Percentiles rank a stretch among this genome's conserved stretches.
Evolutionary conservation across 2,888 invertebrate species (phyloP).

Genomic region (Acanthoscelides obtectus): DNA sequence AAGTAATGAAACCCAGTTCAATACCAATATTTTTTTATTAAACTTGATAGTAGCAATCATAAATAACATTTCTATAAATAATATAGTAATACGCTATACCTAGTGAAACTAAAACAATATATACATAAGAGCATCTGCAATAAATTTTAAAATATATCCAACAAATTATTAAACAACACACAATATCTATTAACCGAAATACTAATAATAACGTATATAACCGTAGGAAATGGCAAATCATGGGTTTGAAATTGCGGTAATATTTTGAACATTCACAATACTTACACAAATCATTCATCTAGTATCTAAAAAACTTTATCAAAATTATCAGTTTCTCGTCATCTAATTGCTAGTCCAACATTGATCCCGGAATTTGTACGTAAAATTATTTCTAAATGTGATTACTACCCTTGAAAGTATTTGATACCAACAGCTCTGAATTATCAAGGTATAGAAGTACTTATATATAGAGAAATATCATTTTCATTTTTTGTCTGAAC

Average conservation of each 20-base stretch:
- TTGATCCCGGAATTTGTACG: background rate
- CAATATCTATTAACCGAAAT: background rate
- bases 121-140: background rate
- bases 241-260: background rate
- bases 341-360: background rate
- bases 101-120: background rate
- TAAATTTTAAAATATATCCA: background rate
- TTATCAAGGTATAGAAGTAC: background rate
- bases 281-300: background rate
- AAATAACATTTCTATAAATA: background rate
- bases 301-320: background rate
- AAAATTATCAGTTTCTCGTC: background rate
- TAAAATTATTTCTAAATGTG: background rate
- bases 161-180: background rate
- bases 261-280: background rate
- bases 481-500: too few species aligned
- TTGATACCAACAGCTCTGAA: background rate
- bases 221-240: background rate
- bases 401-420: background rate
- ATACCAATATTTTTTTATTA: background rate
- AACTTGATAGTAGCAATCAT: background rate
- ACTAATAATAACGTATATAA: background rate
- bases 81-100: background rate
- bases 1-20: background rate
- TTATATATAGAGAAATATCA: too few species aligned